Percentiles rank a stretch among this genome's conserved stretches.
Conservation (phyloP, 1,140 invertebrate genomes). For the Camponotus floridanus region DNA sequence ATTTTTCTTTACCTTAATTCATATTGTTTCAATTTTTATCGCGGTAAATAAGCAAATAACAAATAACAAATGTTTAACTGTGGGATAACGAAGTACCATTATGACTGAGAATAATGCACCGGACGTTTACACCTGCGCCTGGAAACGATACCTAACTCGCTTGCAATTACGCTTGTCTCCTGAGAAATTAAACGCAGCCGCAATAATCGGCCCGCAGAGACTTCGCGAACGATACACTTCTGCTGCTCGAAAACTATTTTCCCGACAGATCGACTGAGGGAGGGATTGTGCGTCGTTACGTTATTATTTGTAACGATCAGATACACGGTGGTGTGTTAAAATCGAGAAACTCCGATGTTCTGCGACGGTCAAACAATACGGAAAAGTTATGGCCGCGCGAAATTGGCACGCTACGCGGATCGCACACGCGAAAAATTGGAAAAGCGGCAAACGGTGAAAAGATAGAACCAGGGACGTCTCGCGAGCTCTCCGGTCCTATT, state of each 20-base stretch:
- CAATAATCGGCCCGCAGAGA: conserved; percentile 47
- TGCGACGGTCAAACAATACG: conserved; percentile 47
- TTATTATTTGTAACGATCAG: conserved; percentile 46
- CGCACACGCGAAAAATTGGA: conserved; percentile 52
- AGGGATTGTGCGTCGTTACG: conserved; percentile 16
- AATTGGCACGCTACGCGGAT: conserved; percentile 41
- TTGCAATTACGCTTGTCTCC: conserved; percentile 48
- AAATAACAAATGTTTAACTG: neutral
- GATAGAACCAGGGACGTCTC: conserved; percentile 45
- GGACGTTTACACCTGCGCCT: conserved; percentile 43
- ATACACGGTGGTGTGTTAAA: conserved; percentile 18
- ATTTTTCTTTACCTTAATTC: neutral
- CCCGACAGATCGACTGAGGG: conserved; percentile 1
- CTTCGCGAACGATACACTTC: neutral
- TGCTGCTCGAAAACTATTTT: conserved; percentile 33
- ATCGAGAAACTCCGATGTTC: conserved; percentile 39
- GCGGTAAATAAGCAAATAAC: neutral
- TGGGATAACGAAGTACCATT: conserved; percentile 13
- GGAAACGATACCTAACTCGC: conserved; percentile 31
- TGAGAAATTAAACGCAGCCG: conserved; percentile 52
- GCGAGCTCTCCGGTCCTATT: conserved; percentile 42
- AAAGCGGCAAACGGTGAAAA: conserved; percentile 57
- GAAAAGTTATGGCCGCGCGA: conserved; percentile 39
- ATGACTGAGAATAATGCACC: conserved; percentile 37
- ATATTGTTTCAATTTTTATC: neutral